Evolutionary conservation across 2,888 invertebrate species (phyloP), one percentile per base, ranked within the genome.

Genomic region (Epsilonema sp.): DNA sequence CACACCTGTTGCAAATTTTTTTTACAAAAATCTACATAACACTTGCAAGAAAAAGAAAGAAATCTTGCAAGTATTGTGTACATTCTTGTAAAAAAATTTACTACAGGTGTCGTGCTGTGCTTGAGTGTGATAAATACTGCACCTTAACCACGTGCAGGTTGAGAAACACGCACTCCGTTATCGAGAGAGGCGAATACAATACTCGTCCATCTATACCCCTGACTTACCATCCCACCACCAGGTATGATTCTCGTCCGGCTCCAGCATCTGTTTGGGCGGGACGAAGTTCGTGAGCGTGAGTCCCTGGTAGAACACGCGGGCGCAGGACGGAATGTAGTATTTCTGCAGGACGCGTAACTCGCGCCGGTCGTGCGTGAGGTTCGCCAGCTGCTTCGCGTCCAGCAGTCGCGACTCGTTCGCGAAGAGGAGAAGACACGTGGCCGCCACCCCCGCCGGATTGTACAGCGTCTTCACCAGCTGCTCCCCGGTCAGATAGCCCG

Each of bases 361-460:
- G 19, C 61, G 56, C n/a, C 59, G 53, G 37, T 54, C 55, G n/a
- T n/a, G n/a, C n/a, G 56, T 59, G 25, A 55, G 45, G 46, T 63
- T 63, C n/a, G n/a, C n/a, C 26, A 61, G 48, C 13, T 58, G 53
- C 8, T 31, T 16, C 8, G 31, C 16, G 31, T 16, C 8, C 31
- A 31, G 8, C 31, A 31, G 31, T n/a, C n/a, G n/a, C 16, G 19
- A 22, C 4, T 20, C 22, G 23, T 41, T 22, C 8, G 42, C 22
- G 4, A 22, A 41, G 3, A 20, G 21, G 13, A 47, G 24, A 3
- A 37, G 20, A 38, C 44, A 45, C 24, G 26, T 40, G n/a, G 41
- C n/a, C 3, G 68, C 68, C 3, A 69, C 56, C 5, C 70, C 70
- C 22, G 67, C 67, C 1, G 68, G 65, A 36, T 67, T 53, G 40